These are phyloP conservation scores for Cephus rjabovi DNA, from an alignment of 2,888 invertebrate genomes.

Conservation along the genomic window DNA sequence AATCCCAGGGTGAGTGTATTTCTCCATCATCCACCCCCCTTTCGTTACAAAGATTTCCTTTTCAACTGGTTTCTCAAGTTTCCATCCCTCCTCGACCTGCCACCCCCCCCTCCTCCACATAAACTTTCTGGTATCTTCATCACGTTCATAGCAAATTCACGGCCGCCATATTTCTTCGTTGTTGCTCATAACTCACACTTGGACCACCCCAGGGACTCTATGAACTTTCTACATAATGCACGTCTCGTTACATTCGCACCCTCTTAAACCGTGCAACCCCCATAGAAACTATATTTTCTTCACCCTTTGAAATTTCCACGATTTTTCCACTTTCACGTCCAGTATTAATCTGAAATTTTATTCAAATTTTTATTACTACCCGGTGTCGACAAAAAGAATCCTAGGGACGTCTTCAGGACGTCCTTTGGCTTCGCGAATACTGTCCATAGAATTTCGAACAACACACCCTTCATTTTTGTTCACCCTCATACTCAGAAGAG, in stretches of 20 bases:
- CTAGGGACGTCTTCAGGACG: no score
- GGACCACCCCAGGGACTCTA: background rate
- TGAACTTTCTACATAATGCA: conserved; percentile 37
- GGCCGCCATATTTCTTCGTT: conserved; percentile 25
- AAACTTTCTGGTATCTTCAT: conserved; percentile 10
- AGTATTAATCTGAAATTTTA: background rate
- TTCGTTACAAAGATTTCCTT: background rate
- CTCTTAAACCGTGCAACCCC: conserved; percentile 8
- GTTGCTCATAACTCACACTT: conserved; percentile 23
- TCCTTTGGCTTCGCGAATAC: background rate
- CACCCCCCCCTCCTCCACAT: background rate
- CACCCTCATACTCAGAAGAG: background rate
- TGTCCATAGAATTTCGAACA: background rate
- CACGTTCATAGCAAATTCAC: conserved; percentile 18
- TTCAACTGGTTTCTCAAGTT: background rate
- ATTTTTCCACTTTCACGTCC: background rate
- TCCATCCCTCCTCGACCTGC: background rate
- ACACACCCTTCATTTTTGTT: background rate
- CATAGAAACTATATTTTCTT: background rate
- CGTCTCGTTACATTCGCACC: conserved; percentile 37
- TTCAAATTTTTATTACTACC: background rate
- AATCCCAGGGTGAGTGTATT: background rate
- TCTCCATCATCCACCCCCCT: background rate
- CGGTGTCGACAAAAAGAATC: background rate
- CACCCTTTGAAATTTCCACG: background rate